Percentiles rank a stretch among this genome's conserved stretches.
Evolutionary conservation across 2,113 vertebrate species (phyloP).

Genomic region (Piliocolobus tephrosceles): DNA sequence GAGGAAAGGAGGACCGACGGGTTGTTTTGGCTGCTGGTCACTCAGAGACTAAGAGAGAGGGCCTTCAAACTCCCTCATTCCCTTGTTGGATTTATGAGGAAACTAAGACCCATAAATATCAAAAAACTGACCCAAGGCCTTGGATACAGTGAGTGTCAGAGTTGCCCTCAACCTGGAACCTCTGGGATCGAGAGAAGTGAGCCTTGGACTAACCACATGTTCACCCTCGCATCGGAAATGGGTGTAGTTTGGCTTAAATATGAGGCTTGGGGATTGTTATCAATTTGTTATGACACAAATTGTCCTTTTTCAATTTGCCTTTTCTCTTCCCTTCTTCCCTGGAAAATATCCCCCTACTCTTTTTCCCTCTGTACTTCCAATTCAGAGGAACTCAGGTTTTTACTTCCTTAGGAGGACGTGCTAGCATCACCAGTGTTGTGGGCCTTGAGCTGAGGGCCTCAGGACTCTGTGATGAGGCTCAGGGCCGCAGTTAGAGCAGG

Average conservation of each 20-base stretch:
- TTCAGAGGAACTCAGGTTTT: background rate
- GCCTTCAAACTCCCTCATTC: background rate
- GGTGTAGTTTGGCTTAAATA: background rate
- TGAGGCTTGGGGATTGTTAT: background rate
- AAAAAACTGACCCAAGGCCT: background rate
- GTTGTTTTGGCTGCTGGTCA: background rate
- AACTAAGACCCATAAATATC: background rate
- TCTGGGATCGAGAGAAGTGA: background rate
- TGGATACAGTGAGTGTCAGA: background rate
- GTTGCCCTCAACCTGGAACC: background rate
- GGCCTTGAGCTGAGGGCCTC: background rate
- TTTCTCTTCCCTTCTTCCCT: background rate
- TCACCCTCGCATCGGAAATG: background rate
- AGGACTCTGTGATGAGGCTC: background rate
- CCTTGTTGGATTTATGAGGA: background rate
- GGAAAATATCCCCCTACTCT: background rate
- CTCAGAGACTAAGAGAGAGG: background rate
- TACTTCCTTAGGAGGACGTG: background rate
- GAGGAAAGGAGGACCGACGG: background rate
- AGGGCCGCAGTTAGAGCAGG: background rate
- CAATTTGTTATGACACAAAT: background rate
- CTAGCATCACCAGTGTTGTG: accelerated
- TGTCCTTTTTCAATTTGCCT: background rate
- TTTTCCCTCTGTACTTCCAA: background rate
- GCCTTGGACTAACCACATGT: background rate